Evolutionary conservation across 2,888 invertebrate genomes (phyloP).

Genomic region (Acronicta alni): DNA sequence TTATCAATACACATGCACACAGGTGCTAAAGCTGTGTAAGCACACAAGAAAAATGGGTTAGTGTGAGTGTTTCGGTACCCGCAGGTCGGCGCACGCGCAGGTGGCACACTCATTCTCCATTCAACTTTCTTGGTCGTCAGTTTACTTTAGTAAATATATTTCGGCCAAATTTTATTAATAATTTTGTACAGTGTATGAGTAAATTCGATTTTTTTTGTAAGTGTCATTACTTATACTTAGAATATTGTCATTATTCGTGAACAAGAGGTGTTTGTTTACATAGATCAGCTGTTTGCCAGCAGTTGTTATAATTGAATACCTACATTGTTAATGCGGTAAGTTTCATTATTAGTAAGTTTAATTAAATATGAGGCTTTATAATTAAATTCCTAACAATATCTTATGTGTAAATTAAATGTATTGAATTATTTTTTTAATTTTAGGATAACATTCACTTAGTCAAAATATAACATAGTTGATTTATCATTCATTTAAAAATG

Average conservation of each 20-base stretch:
- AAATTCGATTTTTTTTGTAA: not conserved
- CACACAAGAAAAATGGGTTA: conserved; percentile 7
- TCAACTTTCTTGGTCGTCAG: conserved; percentile 37
- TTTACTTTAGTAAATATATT: conserved; percentile 13
- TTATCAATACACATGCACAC: conserved; percentile 42
- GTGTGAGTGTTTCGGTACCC: conserved; percentile 49
- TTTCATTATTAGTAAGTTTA: not conserved
- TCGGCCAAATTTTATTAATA: no score
- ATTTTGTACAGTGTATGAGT: conserved; percentile 11
- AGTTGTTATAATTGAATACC: not conserved
- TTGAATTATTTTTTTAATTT: no score
- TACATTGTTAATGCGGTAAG: conserved; percentile 25
- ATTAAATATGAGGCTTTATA: no score
- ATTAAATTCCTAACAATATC: no score
- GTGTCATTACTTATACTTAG: not conserved
- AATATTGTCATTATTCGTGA: not conserved
- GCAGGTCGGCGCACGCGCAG: conserved; percentile 50
- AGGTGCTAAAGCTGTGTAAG: conserved; percentile 1
- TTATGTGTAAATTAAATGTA: no score
- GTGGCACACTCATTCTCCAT: conserved; percentile 46
- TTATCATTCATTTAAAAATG: no score
- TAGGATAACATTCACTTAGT: no score
- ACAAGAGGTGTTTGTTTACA: conserved; percentile 16
- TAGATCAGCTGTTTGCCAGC: conserved; percentile 35
- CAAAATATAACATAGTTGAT: no score